Percentiles rank a stretch among this genome's conserved stretches.
Evolutionary conservation across 2,888 invertebrate genomes (phyloP).

Genomic region (Rotaria magnacalcarata): DNA sequence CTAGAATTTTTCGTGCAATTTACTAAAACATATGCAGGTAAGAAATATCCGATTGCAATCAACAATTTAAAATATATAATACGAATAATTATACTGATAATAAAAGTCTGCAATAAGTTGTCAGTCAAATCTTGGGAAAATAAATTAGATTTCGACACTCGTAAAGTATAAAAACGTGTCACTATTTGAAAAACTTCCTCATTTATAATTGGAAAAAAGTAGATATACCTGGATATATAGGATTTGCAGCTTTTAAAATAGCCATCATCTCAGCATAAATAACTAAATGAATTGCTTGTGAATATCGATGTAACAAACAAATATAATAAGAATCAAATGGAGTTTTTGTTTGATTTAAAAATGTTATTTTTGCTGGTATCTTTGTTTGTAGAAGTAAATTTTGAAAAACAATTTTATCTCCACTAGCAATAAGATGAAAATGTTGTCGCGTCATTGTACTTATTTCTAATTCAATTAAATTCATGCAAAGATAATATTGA

Average conservation of each 20-base stretch:
- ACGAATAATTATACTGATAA: no score
- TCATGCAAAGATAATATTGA: conserved; percentile 2
- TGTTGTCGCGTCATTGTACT: not conserved
- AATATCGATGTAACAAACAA: conserved; percentile 11
- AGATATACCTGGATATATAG: not conserved
- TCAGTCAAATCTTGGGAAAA: no score
- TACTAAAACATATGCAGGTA: no score
- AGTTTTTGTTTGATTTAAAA: not conserved
- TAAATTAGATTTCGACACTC: no score
- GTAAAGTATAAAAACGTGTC: no score
- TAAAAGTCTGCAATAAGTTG: no score
- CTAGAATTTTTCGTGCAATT: no score
- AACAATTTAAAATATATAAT: no score
- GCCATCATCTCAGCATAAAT: conserved; percentile 1
- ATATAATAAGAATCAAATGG: not conserved
- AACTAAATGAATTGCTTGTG: not conserved
- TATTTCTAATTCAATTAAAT: conserved; percentile 5
- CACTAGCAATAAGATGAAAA: not conserved
- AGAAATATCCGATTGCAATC: no score
- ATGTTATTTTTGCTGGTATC: not conserved
- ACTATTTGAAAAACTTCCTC: no score
- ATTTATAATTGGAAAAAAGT: no score
- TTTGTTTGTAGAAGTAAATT: not conserved
- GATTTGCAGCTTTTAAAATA: not conserved
- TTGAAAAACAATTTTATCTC: not conserved